These are phyloP conservation scores for Nasonia vitripennis DNA, from an alignment of 1,140 invertebrate genomes.

Conservation along the genomic window DNA sequence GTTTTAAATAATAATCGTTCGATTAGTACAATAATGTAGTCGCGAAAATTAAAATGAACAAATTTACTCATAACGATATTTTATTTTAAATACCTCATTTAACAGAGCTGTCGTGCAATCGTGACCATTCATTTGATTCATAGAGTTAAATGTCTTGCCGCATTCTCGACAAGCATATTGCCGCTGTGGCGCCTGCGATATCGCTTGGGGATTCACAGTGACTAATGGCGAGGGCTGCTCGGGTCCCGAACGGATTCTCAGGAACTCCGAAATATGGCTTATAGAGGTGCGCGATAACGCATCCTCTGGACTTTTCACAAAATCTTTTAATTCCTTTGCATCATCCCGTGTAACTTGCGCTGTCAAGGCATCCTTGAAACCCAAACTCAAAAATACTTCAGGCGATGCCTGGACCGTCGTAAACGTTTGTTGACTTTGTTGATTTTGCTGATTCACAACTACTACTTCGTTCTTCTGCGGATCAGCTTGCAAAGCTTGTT, in stretches of 20 bases:
- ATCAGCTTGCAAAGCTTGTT: constrained; percentile 65
- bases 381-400: constrained; percentile 71
- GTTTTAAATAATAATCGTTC: neutral
- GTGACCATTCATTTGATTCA: constrained; percentile 66
- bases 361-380: constrained; percentile 67
- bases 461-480: constrained; percentile 63
- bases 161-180: constrained; percentile 72
- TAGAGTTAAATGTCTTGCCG: constrained; percentile 65
- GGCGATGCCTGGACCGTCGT: constrained; percentile 69
- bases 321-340: constrained; percentile 68
- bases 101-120: constrained; percentile 63
- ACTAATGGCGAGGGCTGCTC: constrained; percentile 67
- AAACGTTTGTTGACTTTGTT: constrained; percentile 60
- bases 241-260: constrained; percentile 67
- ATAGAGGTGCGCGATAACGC: constrained; percentile 67
- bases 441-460: constrained; percentile 45
- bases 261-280: constrained; percentile 71
- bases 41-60: neutral
- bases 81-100: constrained; percentile 56
- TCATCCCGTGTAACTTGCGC: constrained; percentile 66
- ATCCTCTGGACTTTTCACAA: constrained; percentile 65
- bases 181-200: constrained; percentile 65
- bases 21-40: too few species aligned
- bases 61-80: neutral
- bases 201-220: constrained; percentile 69